These are phyloP conservation scores for Bombus waltoni DNA, from an alignment of 1,140 invertebrate species.

Conservation along the genomic window DNA sequence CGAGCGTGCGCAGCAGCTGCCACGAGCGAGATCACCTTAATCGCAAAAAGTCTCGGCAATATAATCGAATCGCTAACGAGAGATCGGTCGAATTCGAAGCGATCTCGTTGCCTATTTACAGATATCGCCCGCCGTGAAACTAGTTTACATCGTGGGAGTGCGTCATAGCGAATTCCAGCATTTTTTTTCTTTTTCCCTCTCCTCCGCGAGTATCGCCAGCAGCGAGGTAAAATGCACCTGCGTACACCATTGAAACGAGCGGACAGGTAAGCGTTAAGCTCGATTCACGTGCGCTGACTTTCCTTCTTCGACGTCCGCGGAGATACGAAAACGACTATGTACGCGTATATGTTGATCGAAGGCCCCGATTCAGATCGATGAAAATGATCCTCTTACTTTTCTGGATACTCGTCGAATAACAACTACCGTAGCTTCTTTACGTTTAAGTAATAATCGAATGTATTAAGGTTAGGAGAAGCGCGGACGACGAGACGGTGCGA, in stretches of 20 bases:
- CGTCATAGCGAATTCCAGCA: constrained; percentile 55
- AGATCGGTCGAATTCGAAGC: constrained; percentile 13
- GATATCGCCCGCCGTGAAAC: constrained; percentile 41
- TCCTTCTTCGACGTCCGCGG: not conserved
- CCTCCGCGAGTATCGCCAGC: constrained; percentile 25
- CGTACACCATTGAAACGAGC: constrained; percentile 35
- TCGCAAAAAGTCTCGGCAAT: constrained; percentile 7
- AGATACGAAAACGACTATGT: not conserved
- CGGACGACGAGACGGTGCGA: not conserved
- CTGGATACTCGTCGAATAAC: not conserved
- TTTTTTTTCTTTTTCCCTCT: not conserved
- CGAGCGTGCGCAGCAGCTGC: constrained; percentile 1
- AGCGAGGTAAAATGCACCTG: constrained; percentile 50
- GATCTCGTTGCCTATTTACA: constrained; percentile 32
- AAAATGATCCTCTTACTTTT: not conserved
- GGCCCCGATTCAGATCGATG: not conserved
- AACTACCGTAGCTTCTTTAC: not conserved
- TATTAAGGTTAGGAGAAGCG: not conserved
- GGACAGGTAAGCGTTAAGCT: constrained; percentile 40
- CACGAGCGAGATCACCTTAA: constrained; percentile 8
- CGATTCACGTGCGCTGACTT: constrained; percentile 29
- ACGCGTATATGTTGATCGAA: too few relatives aligned
- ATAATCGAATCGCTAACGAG: not conserved
- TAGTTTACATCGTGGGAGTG: constrained; percentile 57
- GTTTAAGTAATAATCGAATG: constrained; percentile 2